A percentile compares a stretch with the other conserved stretches of the same genome.
These are phyloP conservation scores for Drosophila stalkeri DNA, from an alignment of 2,888 invertebrate species.

Conservation along the genomic window DNA sequence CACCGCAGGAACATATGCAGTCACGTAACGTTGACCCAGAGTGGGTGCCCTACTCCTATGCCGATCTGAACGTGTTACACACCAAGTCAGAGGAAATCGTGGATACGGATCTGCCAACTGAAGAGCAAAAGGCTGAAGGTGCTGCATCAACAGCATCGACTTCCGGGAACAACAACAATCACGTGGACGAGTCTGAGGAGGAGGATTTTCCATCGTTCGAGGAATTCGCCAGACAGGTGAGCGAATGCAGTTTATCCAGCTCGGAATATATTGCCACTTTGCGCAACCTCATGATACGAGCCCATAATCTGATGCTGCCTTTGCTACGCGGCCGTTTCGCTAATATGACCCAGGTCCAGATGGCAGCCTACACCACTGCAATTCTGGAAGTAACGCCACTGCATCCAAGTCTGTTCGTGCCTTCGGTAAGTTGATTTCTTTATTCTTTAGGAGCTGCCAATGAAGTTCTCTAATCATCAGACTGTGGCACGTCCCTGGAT, in stretches of 20 bases:
- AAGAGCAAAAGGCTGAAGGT: background rate
- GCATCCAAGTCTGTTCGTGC: constrained; percentile 64
- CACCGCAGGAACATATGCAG: constrained; percentile 7
- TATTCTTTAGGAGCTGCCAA: background rate
- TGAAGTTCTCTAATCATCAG: constrained; percentile 15
- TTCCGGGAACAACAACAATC: too few relatives aligned
- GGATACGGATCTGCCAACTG: background rate
- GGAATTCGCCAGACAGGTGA: constrained; percentile 48
- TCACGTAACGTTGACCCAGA: background rate
- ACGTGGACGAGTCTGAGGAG: background rate
- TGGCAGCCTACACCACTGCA: constrained; percentile 58
- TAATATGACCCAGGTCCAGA: constrained; percentile 52
- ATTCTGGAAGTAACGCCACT: constrained; percentile 49
- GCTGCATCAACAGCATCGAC: background rate
- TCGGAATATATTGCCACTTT: constrained; percentile 63
- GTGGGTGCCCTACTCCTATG: constrained; percentile 44
- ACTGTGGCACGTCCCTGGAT: constrained; percentile 24
- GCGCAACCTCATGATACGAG: constrained; percentile 57
- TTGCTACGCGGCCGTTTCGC: constrained; percentile 49
- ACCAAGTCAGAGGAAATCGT: background rate
- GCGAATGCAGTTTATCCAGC: constrained; percentile 27
- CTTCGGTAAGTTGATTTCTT: constrained; percentile 38
- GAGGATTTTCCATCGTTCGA: constrained; percentile 37
- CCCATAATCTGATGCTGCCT: constrained; percentile 59
- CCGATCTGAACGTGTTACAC: background rate